Evolutionary conservation across 2,797 vertebrate species (phyloP).

Genomic region (Anniella stebbinsi): DNA sequence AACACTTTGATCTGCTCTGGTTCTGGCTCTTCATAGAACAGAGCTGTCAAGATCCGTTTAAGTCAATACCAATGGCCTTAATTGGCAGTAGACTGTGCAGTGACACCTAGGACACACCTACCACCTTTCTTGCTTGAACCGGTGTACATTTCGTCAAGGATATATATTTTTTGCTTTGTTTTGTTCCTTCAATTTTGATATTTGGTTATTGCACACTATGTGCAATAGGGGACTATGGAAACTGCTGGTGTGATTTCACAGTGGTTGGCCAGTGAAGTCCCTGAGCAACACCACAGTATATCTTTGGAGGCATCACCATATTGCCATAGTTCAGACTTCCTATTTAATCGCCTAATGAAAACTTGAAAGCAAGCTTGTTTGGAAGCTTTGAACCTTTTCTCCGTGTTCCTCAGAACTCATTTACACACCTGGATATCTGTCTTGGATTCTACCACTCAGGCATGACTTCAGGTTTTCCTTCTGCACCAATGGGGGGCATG

Average conservation of each 20-base stretch:
- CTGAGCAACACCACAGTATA: constrained; percentile 79
- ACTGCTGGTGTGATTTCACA: constrained; percentile 85
- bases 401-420: constrained; percentile 81
- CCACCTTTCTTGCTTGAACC: constrained; percentile 79
- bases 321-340: constrained; percentile 81
- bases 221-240: constrained; percentile 86
- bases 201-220: constrained; percentile 84
- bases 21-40: constrained; percentile 77
- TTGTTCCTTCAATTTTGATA: constrained; percentile 76
- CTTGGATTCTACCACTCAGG: constrained; percentile 82
- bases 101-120: constrained; percentile 78
- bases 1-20: constrained; percentile 77
- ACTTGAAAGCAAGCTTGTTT: constrained; percentile 78
- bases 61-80: constrained; percentile 84
- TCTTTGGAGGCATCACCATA: constrained; percentile 81
- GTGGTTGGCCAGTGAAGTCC: constrained; percentile 83
- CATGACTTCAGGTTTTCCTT: constrained; percentile 80
- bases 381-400: constrained; percentile 80
- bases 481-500: constrained; percentile 72
- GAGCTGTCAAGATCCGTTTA: constrained; percentile 79
- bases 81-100: constrained; percentile 81
- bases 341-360: constrained; percentile 80
- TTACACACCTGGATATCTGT: constrained; percentile 81
- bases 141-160: constrained; percentile 81
- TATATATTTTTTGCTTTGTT: constrained; percentile 81